A percentile compares a stretch with the other conserved stretches of the same genome.
Evolutionary conservation across 2,888 invertebrate species (phyloP).

Genomic region (Ecliptopera silaceata): DNA sequence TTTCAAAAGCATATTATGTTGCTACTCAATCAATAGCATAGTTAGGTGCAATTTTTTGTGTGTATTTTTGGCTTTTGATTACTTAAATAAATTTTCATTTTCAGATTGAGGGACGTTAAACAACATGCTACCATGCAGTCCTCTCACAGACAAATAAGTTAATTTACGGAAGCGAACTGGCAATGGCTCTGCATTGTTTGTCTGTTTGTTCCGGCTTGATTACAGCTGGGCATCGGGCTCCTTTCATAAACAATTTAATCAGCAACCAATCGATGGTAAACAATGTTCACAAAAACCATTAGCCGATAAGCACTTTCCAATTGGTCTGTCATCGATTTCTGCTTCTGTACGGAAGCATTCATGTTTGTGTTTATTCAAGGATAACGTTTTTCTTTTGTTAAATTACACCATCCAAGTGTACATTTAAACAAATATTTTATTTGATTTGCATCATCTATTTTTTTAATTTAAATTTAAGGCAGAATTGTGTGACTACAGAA

Average conservation of each 20-base stretch:
- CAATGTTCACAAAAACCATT: conserved; percentile 51
- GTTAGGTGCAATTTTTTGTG: too few relatives aligned
- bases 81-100: background rate
- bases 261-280: conserved; percentile 45
- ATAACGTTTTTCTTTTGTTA: background rate
- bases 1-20: too few relatives aligned
- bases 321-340: conserved; percentile 42
- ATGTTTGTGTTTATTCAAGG: conserved; percentile 10
- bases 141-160: conserved; percentile 38
- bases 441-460: background rate
- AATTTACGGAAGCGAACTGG: conserved; percentile 37
- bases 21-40: too few relatives aligned
- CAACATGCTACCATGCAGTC: conserved; percentile 26
- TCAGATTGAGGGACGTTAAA: conserved; percentile 14
- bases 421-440: background rate
- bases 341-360: conserved; percentile 15
- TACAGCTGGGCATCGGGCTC: conserved; percentile 31
- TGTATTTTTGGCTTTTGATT: too few relatives aligned
- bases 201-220: conserved; percentile 37
- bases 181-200: conserved; percentile 36
- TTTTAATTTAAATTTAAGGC: too few relatives aligned
- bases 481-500: too few relatives aligned
- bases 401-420: background rate
- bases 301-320: conserved; percentile 41
- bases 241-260: conserved; percentile 43